Base-by-base conservation (phyloP, 1,140 invertebrate genomes). In the Phocides pigmalion region DNA sequence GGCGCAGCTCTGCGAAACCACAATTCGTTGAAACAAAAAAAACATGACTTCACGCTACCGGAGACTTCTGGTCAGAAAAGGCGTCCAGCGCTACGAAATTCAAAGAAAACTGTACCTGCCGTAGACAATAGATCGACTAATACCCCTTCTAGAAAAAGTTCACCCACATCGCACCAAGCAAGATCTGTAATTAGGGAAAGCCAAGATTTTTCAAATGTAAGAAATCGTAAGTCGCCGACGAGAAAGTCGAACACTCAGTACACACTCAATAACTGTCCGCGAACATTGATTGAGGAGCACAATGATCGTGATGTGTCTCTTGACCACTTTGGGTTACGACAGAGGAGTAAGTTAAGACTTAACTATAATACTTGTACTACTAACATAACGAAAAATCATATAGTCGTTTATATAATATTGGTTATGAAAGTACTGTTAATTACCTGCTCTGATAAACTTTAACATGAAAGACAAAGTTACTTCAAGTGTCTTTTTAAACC, bases 1-100 rank as follows among this genome's bases (percentile, higher is more conserved):
- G 97, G 96, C 1, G 94, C 93, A 17, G 96, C 95, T 37, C 83
- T 95, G 22, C 81, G 84, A 37, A 84, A 79, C 58, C 79, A 85
- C 65, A 80, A 76, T 62, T 74, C 51, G 22, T 14, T 62, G 3
- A 87, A 76, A 67, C 28, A 61, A 19, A 81, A 74, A 70, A 83
- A 79, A 76, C 59, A 74, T 68, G 80, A 83, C 15, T 65, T 37
- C 28, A n/a, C 39, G 0, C 28, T 58, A 25, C 71, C 5, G 74
- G 84, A n/a, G 32, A 47, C 32, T 0, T 63, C 8, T 78, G 72
- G 72, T 15, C 12, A 16, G 75, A 88, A 66, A 47, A 80, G 72
- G 22, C 66, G 74, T 12, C 51, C 66, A 15, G 17, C 50, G 44
- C 44, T 61, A 15, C 70, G 75, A 22, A 73, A 32, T 41, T 25